These are phyloP conservation scores for Gallinago undulata DNA, from an alignment of 2,113 vertebrate genomes.

Conservation along the genomic window DNA sequence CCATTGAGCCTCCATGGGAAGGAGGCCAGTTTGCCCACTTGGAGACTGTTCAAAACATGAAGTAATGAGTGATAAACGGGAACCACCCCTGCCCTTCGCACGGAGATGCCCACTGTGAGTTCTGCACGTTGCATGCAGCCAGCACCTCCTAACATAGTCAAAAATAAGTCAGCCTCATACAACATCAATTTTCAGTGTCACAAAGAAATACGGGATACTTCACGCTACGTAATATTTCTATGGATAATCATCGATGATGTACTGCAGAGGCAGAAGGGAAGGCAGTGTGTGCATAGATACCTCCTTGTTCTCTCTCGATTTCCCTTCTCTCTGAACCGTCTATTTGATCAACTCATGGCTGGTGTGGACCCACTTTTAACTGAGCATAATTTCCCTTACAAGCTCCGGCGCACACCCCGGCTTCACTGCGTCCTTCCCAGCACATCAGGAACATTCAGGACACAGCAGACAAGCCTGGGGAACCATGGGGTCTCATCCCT, in stretches of 20 bases:
- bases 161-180: not conserved
- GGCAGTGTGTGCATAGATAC: not conserved
- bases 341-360: not conserved
- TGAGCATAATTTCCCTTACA: not conserved
- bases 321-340: not conserved
- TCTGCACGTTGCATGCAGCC: accelerated
- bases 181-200: not conserved
- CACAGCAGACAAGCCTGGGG: not conserved
- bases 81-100: not conserved
- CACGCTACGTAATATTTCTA: not conserved
- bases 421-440: not conserved
- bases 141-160: not conserved
- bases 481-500: not conserved
- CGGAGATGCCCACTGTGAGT: not conserved
- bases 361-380: accelerated
- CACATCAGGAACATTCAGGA: not conserved
- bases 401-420: not conserved
- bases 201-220: not conserved
- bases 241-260: not conserved
- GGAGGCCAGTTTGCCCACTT: not conserved
- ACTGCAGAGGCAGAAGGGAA: not conserved
- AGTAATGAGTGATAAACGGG: not conserved
- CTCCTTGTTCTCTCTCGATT: not conserved
- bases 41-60: not conserved
- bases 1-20: not conserved